Conservation (phyloP, 1,140 invertebrate genomes). For the Cotesia glomerata region DNA sequence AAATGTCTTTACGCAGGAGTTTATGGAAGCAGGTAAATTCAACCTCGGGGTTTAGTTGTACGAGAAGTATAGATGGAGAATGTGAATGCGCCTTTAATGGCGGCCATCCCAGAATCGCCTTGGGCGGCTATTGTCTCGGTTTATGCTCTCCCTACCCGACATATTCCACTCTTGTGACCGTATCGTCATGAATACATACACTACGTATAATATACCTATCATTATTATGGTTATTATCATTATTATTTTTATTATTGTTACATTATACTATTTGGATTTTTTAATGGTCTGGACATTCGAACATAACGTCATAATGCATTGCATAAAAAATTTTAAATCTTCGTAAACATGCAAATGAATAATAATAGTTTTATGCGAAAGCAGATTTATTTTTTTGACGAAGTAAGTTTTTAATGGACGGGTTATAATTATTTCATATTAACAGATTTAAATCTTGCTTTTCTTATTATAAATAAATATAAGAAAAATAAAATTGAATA, state of each 20-base stretch:
- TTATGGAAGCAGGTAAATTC: neutral
- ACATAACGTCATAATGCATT: neutral
- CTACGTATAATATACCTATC: neutral
- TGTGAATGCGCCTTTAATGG: conserved; percentile 41
- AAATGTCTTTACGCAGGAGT: neutral
- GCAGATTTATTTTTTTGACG: no score
- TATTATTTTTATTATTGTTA: neutral
- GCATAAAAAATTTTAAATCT: no score
- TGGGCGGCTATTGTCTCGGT: conserved; percentile 50
- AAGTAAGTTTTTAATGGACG: no score
- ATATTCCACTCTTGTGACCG: conserved; percentile 22
- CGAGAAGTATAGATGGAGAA: conserved; percentile 1
- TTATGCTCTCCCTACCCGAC: conserved; percentile 42
- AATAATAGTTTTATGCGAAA: no score
- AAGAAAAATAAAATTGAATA: neutral
- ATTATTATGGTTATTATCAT: neutral
- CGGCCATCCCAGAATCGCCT: conserved; percentile 44
- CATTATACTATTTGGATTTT: neutral
- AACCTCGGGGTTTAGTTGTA: neutral
- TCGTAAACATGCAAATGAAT: no score
- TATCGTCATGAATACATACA: conserved; percentile 16
- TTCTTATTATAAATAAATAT: neutral
- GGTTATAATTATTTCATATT: no score
- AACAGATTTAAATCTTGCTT: neutral
- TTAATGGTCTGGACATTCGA: neutral